Evolutionary conservation across 37 sponge, comb jelly and placozoan genomes (phyloP), one percentile per base, ranked within the genome.

Genomic region (Halichondria panicea): DNA sequence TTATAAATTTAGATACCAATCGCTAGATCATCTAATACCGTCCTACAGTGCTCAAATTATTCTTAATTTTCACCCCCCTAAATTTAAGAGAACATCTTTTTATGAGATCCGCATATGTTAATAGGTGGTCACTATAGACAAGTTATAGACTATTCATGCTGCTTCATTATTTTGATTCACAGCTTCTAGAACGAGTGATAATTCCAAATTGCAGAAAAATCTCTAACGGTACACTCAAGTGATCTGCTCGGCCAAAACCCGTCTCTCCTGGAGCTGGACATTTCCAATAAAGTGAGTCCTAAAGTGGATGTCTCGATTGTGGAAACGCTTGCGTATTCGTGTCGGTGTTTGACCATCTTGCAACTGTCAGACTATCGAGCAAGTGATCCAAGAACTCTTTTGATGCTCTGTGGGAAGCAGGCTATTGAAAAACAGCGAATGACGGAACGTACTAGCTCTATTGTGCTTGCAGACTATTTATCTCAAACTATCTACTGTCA

Each of bases 271-370:
- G 2, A 27, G 2, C 38, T 72, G 2, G 73, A 72, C 15, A 72
- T 72, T 42, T 72, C 73, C 7, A 57, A 72, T 34, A 72, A 72
- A 56, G 21, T 72, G 58, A 72, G 22, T 41, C 73, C 73, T 19
- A 72, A 53, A 2, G 55, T 72, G 21, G 73, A 72, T 56, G 42
- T 31, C 18, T 34, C 43, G 0, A 59, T 72, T 36, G 42, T 72
- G 4, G 24, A 35, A 7, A 55, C 57, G 1, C 4, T 72, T 32
- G 57, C 55, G 21, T 18, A 21, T 25, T 72, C 73, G 19, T 57
- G 73, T 37, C 73, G 59, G 22, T 72, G 1, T 4, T 40, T 72
- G 21, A 72, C 37, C 21, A 25, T 56, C 19, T 37, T 72, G 58
- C 55, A 72, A 27, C 57, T 72, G n/a, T 72, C 73, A 3, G 73